A percentile compares a stretch with the other conserved stretches of the same genome.
phyloP scores from a whole-genome alignment of 2,113 vertebrate genomes.

The Colinus virginianus region DNA sequence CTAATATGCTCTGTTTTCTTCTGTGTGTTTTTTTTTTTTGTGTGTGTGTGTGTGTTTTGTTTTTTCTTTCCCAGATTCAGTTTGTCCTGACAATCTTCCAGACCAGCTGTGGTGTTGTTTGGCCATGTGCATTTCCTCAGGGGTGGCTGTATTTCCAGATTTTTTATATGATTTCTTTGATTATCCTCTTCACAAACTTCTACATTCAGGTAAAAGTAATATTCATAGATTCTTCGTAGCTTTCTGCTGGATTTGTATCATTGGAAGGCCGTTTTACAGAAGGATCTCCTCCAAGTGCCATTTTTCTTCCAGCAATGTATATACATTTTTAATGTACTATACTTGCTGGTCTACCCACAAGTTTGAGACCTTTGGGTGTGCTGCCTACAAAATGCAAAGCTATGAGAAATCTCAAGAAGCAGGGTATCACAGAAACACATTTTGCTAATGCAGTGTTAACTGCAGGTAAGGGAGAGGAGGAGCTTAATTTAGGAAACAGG shows the following conservation, averaged over 20 bases:
- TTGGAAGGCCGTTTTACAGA: neutral
- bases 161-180: conserved; percentile 92
- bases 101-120: conserved; percentile 88
- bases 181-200: conserved; percentile 94
- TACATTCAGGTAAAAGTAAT: conserved; percentile 88
- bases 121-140: conserved; percentile 90
- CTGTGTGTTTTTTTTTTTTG: neutral
- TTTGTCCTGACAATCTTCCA: conserved; percentile 94
- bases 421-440: neutral
- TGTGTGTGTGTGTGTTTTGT: neutral
- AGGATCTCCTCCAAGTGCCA: neutral
- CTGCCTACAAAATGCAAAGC: neutral
- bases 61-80: conserved; percentile 83
- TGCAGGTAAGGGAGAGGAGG: neutral
- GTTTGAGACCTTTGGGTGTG: neutral
- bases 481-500: neutral
- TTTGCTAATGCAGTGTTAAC: neutral
- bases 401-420: neutral
- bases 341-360: neutral
- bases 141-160: conserved; percentile 97
- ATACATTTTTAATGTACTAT: accelerated
- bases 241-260: neutral
- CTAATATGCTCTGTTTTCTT: neutral
- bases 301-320: neutral
- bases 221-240: neutral